Percentiles rank a stretch among this genome's conserved stretches.
phyloP scores from a whole-genome alignment of 2,888 invertebrate genomes.

The Proisotoma minuta region DNA sequence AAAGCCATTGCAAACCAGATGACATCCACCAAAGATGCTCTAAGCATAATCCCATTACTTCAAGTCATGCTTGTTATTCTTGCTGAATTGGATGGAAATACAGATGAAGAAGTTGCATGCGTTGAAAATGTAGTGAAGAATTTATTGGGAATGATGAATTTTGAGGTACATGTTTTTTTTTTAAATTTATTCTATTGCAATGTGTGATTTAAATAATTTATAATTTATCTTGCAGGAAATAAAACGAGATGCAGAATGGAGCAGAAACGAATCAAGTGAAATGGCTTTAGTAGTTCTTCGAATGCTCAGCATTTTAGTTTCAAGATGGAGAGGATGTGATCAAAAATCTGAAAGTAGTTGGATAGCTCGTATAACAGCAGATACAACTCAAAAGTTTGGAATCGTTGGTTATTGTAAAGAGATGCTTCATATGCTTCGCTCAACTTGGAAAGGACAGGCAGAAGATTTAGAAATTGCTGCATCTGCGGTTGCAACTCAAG shows the following conservation, averaged over 20 bases:
- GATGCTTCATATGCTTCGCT: constrained; percentile 39
- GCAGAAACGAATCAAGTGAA: constrained; percentile 39
- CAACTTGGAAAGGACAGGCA: constrained; percentile 43
- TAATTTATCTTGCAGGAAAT: constrained; percentile 21
- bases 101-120: constrained; percentile 40
- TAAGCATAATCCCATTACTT: constrained; percentile 43
- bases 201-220: background rate
- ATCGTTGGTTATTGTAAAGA: constrained; percentile 45
- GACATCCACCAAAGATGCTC: constrained; percentile 32
- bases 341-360: constrained; percentile 44
- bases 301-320: constrained; percentile 46
- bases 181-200: background rate
- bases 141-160: constrained; percentile 43
- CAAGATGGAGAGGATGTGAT: constrained; percentile 44
- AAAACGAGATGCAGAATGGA: constrained; percentile 38
- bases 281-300: constrained; percentile 44
- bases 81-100: constrained; percentile 44
- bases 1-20: constrained; percentile 43
- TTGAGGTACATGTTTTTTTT: constrained; percentile 37
- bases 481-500: constrained; percentile 6
- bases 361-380: constrained; percentile 45
- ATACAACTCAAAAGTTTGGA: constrained; percentile 39
- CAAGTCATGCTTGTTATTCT: constrained; percentile 46
- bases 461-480: too few species aligned
- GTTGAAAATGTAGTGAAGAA: constrained; percentile 40